Percentiles rank a stretch among this genome's conserved stretches.
Evolutionary conservation across 2,888 invertebrate genomes (phyloP).

Genomic region (Leptopterna dolabrata): DNA sequence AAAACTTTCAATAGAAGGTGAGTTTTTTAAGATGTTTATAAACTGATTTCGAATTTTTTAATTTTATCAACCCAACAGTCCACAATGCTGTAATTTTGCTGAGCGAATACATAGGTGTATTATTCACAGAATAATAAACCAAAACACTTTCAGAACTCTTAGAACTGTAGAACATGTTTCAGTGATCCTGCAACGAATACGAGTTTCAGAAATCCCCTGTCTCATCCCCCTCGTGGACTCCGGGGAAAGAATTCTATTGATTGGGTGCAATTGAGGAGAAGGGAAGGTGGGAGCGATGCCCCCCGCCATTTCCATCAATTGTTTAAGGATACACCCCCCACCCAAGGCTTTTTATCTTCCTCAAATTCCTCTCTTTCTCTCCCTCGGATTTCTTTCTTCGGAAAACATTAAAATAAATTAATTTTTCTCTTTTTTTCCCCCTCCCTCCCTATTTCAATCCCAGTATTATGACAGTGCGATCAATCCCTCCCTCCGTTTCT

Average conservation of each 20-base stretch:
- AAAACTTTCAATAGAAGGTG: too few species aligned
- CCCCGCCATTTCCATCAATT: constrained; percentile 22
- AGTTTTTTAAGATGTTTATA: too few species aligned
- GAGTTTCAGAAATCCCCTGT: not conserved
- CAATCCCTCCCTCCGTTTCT: not conserved
- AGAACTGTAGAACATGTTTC: too few species aligned
- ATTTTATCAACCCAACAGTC: too few species aligned
- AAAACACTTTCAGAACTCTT: too few species aligned
- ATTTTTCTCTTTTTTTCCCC: not conserved
- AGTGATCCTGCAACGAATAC: not conserved
- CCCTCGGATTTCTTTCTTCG: not conserved
- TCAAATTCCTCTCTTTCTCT: not conserved
- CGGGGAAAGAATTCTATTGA: not conserved
- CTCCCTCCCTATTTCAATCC: not conserved
- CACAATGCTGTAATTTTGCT: too few species aligned
- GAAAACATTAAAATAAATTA: constrained; percentile 34
- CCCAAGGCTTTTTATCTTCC: not conserved
- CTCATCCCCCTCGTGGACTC: not conserved
- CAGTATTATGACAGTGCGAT: constrained; percentile 27
- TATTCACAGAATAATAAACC: too few species aligned
- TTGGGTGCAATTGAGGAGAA: not conserved
- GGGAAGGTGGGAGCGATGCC: not conserved
- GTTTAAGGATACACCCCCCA: constrained; percentile 34
- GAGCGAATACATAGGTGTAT: too few species aligned
- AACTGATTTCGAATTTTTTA: too few species aligned